Conservation (phyloP, 2,113 vertebrate genomes). For the Salvelinus sp. region DNA sequence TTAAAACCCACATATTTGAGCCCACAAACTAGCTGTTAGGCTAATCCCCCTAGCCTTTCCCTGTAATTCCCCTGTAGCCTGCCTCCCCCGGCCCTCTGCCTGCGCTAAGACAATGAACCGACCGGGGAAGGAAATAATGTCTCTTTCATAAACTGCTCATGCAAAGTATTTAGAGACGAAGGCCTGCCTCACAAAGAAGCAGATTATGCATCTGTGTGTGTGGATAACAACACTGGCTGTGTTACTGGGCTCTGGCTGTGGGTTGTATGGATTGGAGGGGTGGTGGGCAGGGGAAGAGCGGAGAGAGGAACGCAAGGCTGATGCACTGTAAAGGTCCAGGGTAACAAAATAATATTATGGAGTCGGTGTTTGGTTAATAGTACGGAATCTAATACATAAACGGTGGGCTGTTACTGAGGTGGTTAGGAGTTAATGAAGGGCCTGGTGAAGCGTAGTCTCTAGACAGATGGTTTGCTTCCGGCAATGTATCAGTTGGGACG, state of each 20-base stretch:
- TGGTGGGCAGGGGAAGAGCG: not conserved
- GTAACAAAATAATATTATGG: too few species aligned
- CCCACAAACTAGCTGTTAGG: constrained; percentile 37
- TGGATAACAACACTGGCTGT: constrained; percentile 45
- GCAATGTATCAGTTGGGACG: too few species aligned
- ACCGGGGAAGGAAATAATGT: constrained; percentile 44
- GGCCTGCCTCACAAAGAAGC: constrained; percentile 42
- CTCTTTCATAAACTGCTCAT: constrained; percentile 39
- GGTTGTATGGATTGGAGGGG: not conserved
- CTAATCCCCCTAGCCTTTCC: constrained; percentile 18
- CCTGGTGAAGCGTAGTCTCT: not conserved
- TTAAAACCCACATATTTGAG: constrained; percentile 35
- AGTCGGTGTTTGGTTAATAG: too few species aligned
- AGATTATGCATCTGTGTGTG: constrained; percentile 31
- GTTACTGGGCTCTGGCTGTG: not conserved
- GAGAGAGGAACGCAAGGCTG: not conserved
- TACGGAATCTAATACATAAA: not conserved
- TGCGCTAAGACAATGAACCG: constrained; percentile 36
- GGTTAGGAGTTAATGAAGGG: not conserved
- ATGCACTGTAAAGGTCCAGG: too few species aligned
- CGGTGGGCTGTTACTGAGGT: not conserved
- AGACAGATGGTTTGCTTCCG: too few species aligned
- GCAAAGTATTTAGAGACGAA: constrained; percentile 34
- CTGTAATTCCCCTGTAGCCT: not conserved
- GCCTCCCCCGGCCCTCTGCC: constrained; percentile 6